Evolutionary conservation across 2,113 vertebrate species (phyloP).

Genomic region (Falcunculus frontatus): DNA sequence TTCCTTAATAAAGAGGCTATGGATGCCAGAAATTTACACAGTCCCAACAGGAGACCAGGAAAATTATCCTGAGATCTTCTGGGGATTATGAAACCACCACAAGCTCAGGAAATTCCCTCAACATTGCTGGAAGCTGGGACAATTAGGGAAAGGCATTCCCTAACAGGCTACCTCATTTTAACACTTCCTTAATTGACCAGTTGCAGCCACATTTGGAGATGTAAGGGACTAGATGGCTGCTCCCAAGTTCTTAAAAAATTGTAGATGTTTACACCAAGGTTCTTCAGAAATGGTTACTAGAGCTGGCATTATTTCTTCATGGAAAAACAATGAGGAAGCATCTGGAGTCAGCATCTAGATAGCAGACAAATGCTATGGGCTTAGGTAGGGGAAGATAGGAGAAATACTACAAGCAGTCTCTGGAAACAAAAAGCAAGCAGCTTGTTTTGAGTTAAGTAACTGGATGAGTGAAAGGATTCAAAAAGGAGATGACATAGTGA

Average conservation of each 20-base stretch:
- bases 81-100: not conserved
- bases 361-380: not conserved
- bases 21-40: not conserved
- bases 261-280: not conserved
- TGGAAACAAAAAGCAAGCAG: not conserved
- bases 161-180: not conserved
- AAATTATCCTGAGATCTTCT: not conserved
- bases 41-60: not conserved
- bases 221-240: not conserved
- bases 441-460: not conserved
- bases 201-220: not conserved
- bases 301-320: not conserved
- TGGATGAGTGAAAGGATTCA: not conserved
- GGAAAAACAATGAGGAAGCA: not conserved
- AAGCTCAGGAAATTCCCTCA: not conserved
- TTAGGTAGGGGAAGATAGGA: not conserved
- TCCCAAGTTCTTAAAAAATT: not conserved
- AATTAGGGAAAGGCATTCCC: not conserved
- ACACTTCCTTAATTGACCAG: not conserved
- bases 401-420: not conserved
- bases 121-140: not conserved
- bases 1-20: not conserved
- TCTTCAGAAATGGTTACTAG: not conserved
- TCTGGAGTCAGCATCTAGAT: not conserved
- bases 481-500: not conserved